Evolutionary conservation across 2,888 invertebrate genomes (phyloP).

Genomic region (Anoncus sp.): DNA sequence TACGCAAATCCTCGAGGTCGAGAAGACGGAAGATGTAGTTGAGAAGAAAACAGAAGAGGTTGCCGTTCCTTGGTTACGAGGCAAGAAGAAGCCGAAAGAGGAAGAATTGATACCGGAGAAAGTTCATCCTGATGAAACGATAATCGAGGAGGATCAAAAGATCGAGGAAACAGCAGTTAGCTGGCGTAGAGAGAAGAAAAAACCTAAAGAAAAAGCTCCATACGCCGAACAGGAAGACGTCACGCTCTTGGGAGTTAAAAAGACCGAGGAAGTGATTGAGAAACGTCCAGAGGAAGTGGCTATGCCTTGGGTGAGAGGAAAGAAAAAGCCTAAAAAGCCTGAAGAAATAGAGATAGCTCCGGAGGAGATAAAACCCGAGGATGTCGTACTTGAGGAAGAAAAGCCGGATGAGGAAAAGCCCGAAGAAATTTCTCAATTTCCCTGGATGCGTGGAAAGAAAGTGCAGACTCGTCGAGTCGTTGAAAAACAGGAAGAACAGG

Average conservation of each 20-base stretch:
- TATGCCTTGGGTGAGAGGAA: slow-evolving; percentile 73
- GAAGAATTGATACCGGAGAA: slow-evolving; percentile 68
- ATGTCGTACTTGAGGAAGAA: slow-evolving; percentile 42
- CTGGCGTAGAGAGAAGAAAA: slow-evolving; percentile 69
- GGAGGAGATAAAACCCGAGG: slow-evolving; percentile 56
- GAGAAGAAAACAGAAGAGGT: slow-evolving; percentile 71
- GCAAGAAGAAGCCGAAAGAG: slow-evolving; percentile 71
- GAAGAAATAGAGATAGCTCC: slow-evolving; percentile 53
- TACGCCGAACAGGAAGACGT: slow-evolving; percentile 72
- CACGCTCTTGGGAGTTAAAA: slow-evolving; percentile 62
- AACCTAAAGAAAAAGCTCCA: slow-evolving; percentile 64
- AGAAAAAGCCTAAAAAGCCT: slow-evolving; percentile 68
- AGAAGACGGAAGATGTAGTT: slow-evolving; percentile 60
- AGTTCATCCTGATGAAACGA: slow-evolving; percentile 59
- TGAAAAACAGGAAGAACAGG: slow-evolving; percentile 70
- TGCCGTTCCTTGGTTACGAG: slow-evolving; percentile 75
- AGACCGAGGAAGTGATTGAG: slow-evolving; percentile 51
- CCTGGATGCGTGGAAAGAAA: slow-evolving; percentile 69
- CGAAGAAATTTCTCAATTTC: slow-evolving; percentile 63
- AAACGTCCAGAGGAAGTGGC: slow-evolving; percentile 66
- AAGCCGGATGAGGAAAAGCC: slow-evolving; percentile 68
- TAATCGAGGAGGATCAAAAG: slow-evolving; percentile 44
- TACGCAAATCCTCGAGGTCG: slow-evolving; percentile 59
- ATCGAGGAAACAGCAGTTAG: slow-evolving; percentile 67
- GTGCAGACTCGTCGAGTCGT: slow-evolving; percentile 63